Evolutionary conservation across 2,113 vertebrate species (phyloP).

Genomic region (Marcusenius ussheri): DNA sequence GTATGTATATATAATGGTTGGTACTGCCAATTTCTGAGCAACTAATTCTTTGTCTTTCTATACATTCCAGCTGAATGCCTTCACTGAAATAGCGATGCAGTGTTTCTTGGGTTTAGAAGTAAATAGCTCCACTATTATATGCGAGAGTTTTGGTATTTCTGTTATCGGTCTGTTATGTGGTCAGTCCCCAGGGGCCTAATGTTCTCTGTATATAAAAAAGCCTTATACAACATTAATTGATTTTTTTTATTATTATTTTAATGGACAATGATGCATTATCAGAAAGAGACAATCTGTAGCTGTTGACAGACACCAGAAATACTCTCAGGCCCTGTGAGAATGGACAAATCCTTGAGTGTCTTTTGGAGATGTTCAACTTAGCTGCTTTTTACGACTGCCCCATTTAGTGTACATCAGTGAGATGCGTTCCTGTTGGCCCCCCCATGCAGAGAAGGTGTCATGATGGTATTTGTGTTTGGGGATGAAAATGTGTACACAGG

Average conservation of each 20-base stretch:
- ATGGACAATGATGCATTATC: slow-evolving; percentile 41
- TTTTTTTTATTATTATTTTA: slow-evolving; percentile 32
- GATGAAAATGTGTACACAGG: neutral
- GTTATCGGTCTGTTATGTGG: slow-evolving; percentile 21
- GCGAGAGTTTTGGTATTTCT: slow-evolving; percentile 10
- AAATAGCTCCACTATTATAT: slow-evolving; percentile 26
- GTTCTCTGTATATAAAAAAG: slow-evolving; percentile 42
- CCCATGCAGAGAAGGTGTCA: slow-evolving; percentile 7
- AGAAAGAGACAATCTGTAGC: slow-evolving; percentile 61
- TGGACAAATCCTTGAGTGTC: slow-evolving; percentile 47
- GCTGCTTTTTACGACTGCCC: slow-evolving; percentile 36
- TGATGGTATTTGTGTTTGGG: neutral
- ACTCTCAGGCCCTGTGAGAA: slow-evolving; percentile 57
- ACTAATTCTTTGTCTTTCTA: slow-evolving; percentile 38
- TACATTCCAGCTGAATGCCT: slow-evolving; percentile 67
- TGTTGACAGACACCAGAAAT: slow-evolving; percentile 41
- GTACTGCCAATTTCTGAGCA: slow-evolving; percentile 51
- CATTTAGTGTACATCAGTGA: slow-evolving; percentile 6
- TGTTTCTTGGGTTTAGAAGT: slow-evolving; percentile 22
- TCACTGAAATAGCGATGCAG: slow-evolving; percentile 35
- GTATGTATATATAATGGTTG: slow-evolving; percentile 33
- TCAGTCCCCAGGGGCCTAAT: slow-evolving; percentile 34
- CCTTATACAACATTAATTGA: slow-evolving; percentile 50
- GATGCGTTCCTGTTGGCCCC: neutral
- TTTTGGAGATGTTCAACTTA: slow-evolving; percentile 40